Evolutionary conservation across 2,113 vertebrate genomes (phyloP), one percentile per base, ranked within the genome.

Genomic region (Ranitomeya variabilis): DNA sequence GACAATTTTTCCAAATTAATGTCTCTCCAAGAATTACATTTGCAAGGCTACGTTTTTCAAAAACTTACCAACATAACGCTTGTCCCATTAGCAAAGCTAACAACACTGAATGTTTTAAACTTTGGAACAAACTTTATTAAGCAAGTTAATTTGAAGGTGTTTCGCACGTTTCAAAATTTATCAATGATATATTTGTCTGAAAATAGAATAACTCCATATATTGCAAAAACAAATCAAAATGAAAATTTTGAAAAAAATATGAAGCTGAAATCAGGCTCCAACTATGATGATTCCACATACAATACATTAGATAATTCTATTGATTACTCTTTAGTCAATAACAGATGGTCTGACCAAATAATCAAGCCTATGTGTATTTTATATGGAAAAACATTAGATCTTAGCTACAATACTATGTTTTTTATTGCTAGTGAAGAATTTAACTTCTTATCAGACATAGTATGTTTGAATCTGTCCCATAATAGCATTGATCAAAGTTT

Each of bases 81-180:
- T 59, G 19, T 6, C 0, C 91, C 94, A 31, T 91, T 97, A 13
- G 90, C 80, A 73, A 16, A 73, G 13, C 93, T 97, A 8, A 88
- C 89, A 90, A 93, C 96, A 78, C 85, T 97, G 55, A 90, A 90
- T 0, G 87, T 80, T 0, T 90, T 96, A 60, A 93, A 96, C 60
- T 89, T 97, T 77, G 92, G 93, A 0, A 86, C 93, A 16, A 95
- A 97, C 23, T 97, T 98, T 87, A 96, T 97, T 73, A 95, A 94
- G 66, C 54, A 88, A 2, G 91, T 87, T 37, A 64, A 95, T 86
- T 87, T 95, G 26, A 62, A 19, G 3, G 21, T 93, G 67, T 96
- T 96, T 23, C 55, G 10, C 0, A 4, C 92, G 2, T 92, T 96
- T 14, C 6, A 59, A 60, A 89, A 94, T 0, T 7, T 95, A 88